Base-by-base conservation (phyloP, 2,888 invertebrate species). In the Epinotia demarniana region DNA sequence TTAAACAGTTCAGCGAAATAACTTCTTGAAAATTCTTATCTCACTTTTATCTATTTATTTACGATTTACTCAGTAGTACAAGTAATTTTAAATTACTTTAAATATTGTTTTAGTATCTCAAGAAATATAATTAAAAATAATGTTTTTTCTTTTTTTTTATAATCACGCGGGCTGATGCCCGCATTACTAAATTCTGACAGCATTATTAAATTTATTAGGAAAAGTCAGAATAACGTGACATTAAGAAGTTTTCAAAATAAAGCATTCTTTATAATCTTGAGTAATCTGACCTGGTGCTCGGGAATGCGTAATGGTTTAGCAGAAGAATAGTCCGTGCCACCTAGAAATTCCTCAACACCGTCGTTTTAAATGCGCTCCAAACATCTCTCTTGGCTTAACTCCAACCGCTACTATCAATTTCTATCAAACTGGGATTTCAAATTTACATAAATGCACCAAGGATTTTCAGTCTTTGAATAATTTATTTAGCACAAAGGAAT, bases 311-410 rank as follows among this genome's bases (percentile, higher is more conserved):
- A 23, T 23, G 62, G 66, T 57, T 72, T 13, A 61, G 70, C 23
- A 19, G 46, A 72, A 75, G 75, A 72, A 75, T 75, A 69, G 75
- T 60, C 53, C 63, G 19, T 33, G 49, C 64, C 80, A 80, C 82
- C 80, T 81, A 79, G 83, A 85, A 87, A 87, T 87, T 87, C 86
- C 85, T 81, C 77, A 79, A 85, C 83, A 86, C 84, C 87, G 86
- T 89, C 86, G 90, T 89, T 92, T 89, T 92, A 91, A 92, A 92
- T 88, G 85, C 84, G 87, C 82, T 83, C 82, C 86, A 87, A 90
- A 90, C 86, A 89, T 81, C 87, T 76, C 79, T 73, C 18, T 83
- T 93, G 93, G 93, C 91, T 71, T 60, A 1, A 33, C 73, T 90
- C 93, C 93, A 92, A 85, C 76, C 69, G 80, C 80, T 82, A 79